Base-by-base conservation (phyloP, 2,888 invertebrate species). In the Odontothrips loti region DNA sequence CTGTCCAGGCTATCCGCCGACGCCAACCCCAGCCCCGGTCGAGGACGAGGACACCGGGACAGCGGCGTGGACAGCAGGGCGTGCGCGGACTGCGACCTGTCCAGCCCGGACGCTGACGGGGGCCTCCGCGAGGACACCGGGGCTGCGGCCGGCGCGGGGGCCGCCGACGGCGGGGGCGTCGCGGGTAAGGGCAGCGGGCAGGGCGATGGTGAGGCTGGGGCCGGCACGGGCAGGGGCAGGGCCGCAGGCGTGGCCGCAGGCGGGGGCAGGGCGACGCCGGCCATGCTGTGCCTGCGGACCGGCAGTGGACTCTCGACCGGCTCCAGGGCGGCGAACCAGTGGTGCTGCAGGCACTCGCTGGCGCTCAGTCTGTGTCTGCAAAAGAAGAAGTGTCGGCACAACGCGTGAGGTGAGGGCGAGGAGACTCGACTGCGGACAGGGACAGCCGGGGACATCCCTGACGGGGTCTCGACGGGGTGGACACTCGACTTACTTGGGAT, bases 311-410 rank as follows among this genome's bases (percentile, higher is more conserved):
- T 75, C 3, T 81, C 81, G 85, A 82, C 79, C 23, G 10, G 27
- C 23, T 75, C 68, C 68, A 27, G 63, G 85, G 85, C 48, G 85
- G 84, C 79, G 87, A 97, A 91, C 97, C 97, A 97, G 86, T 94
- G 92, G 89, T 97, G 97, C 87, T 95, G 92, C 87, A 97, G 91
- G 89, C 97, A 94, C 89, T 96, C 94, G 86, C 92, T 91, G 86
- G 96, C 95, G 87, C 94, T 93, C 89, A 97, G 92, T 89, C 97
- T 93, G 89, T 94, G 93, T 89, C 97, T 97, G 90, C 17, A 91
- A 90, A 81, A 83, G 84, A 47, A 48, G n/a, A 79, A 34, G 17
- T 23, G 27, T 75, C 47, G 79, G 20, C 27, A 80, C n/a, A n/a
- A n/a, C n/a, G n/a, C n/a, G n/a, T 9, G 15, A 48, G n/a, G 34